Conservation (phyloP, 2,888 invertebrate genomes). For the Papilio elwesi region DNA sequence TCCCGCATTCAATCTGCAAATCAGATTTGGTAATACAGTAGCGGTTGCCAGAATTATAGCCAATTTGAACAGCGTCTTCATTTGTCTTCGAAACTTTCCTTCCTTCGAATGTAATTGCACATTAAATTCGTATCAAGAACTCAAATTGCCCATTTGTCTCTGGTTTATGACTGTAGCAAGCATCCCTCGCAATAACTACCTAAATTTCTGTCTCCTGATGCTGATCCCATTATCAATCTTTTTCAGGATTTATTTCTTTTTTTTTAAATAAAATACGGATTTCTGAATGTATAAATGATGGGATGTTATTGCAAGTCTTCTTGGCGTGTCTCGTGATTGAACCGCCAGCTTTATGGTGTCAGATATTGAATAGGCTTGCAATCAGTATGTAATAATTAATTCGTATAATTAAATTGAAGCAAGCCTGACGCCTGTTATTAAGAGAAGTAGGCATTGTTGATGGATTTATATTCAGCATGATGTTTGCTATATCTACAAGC, state of each 20-base stretch:
- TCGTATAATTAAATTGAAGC: too few species aligned
- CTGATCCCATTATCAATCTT: not conserved
- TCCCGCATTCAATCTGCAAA: not conserved
- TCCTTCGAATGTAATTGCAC: conserved; percentile 14
- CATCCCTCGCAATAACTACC: not conserved
- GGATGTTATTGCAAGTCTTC: too few species aligned
- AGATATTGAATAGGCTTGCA: too few species aligned
- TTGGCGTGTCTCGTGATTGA: too few species aligned
- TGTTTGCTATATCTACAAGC: too few species aligned
- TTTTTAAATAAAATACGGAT: not conserved
- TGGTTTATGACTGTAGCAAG: conserved; percentile 14
- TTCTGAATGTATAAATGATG: too few species aligned
- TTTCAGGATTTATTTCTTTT: not conserved
- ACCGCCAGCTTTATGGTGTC: too few species aligned
- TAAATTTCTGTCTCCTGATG: not conserved
- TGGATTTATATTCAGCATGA: too few species aligned
- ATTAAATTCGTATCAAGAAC: conserved; percentile 20
- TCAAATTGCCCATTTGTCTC: conserved; percentile 23
- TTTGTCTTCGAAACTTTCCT: conserved; percentile 17
- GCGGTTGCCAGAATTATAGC: conserved; percentile 12
- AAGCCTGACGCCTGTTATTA: too few species aligned
- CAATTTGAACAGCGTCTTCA: conserved; percentile 15
- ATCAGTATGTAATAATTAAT: too few species aligned
- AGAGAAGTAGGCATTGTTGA: too few species aligned
- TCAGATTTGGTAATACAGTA: conserved; percentile 11